Evolutionary conservation across 2,797 vertebrate genomes (phyloP).

Genomic region (Poeciliopsis infans): DNA sequence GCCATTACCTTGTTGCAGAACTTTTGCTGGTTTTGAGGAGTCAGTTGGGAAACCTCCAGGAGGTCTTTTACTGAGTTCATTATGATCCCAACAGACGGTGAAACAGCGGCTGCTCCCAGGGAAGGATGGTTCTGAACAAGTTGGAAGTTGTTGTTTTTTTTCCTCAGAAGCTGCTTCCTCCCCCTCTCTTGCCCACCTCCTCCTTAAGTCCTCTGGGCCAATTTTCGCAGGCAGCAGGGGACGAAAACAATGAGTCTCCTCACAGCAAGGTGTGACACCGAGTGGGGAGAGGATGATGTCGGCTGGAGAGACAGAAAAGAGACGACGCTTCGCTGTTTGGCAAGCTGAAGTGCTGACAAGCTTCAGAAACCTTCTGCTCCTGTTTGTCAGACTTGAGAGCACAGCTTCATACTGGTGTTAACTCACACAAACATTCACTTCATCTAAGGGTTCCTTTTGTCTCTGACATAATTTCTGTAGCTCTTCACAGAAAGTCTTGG

Average conservation of each 20-base stretch:
- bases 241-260: constrained; percentile 61
- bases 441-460: constrained; percentile 9
- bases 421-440: constrained; percentile 21
- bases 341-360: constrained; percentile 40
- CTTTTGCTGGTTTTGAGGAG: background rate
- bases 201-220: constrained; percentile 62
- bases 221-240: constrained; percentile 67
- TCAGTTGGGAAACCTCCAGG: constrained; percentile 25
- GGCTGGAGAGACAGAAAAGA: constrained; percentile 59
- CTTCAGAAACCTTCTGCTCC: constrained; percentile 48
- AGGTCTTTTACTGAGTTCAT: constrained; percentile 42
- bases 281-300: constrained; percentile 63
- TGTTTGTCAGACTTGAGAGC: constrained; percentile 42
- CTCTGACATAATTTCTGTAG: background rate
- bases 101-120: constrained; percentile 55
- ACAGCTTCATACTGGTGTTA: constrained; percentile 32
- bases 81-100: constrained; percentile 52
- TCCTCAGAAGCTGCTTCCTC: constrained; percentile 26
- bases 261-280: constrained; percentile 67
- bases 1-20: background rate
- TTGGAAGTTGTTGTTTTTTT: constrained; percentile 20
- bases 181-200: constrained; percentile 18
- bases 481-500: background rate
- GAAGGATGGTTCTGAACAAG: constrained; percentile 46
- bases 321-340: constrained; percentile 53